phyloP scores from a whole-genome alignment of 1,140 invertebrate species.

The Trachymyrmex cornetzi region DNA sequence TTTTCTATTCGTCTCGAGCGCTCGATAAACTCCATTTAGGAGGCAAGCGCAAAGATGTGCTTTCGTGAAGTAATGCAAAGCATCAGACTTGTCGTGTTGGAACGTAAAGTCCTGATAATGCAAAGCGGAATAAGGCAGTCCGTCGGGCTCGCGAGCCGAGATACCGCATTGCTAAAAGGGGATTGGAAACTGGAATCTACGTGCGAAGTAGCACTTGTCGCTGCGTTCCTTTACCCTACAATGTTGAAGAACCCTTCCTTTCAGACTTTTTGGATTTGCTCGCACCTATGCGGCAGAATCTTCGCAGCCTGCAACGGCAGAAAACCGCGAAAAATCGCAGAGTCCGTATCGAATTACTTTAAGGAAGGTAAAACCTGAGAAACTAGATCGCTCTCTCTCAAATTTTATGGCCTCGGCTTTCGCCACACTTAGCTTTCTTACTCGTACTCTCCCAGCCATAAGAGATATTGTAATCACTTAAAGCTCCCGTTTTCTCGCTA shows the following conservation, averaged over 20 bases:
- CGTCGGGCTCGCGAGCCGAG: conserved; percentile 10
- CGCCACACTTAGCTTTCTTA: conserved; percentile 17
- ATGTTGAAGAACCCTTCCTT: background rate
- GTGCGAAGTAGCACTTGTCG: conserved; percentile 73
- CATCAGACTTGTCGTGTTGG: conserved; percentile 9
- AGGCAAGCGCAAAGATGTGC: conserved; percentile 20
- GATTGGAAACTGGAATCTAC: conserved; percentile 75
- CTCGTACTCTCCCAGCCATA: background rate
- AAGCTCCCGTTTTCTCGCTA: background rate
- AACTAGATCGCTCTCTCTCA: conserved; percentile 24
- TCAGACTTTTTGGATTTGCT: background rate
- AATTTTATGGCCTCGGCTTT: conserved; percentile 46
- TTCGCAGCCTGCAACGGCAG: background rate
- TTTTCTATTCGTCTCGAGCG: conserved; percentile 41
- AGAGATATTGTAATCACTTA: conserved; percentile 11
- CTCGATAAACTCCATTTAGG: conserved; percentile 74
- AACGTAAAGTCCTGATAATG: conserved; percentile 63
- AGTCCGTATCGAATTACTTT: conserved; percentile 52
- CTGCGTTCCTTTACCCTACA: background rate
- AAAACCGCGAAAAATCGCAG: conserved; percentile 48
- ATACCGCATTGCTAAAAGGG: conserved; percentile 69
- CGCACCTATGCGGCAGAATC: background rate
- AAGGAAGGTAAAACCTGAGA: conserved; percentile 35
- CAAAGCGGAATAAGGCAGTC: conserved; percentile 67
- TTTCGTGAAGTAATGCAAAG: conserved; percentile 66